Conservation (phyloP, 35 echinoderm and acorn worm genomes). For the Heliocidaris erythrogramma region DNA sequence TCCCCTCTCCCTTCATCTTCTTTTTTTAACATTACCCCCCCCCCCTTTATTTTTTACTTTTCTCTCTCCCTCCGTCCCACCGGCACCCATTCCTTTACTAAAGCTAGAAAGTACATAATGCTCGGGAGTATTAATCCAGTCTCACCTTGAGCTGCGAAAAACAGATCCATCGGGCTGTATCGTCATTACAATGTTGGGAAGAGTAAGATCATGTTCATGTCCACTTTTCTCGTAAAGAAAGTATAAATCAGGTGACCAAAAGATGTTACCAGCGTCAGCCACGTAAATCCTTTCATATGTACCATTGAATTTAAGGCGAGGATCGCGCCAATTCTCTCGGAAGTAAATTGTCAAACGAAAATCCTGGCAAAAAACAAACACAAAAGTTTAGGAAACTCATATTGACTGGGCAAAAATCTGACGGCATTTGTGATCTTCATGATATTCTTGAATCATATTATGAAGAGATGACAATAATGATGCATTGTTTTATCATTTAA, state of each 20-base stretch:
- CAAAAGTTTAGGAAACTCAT: no score
- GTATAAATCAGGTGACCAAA: conserved; percentile 62
- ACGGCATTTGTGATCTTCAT: no score
- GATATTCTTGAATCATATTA: no score
- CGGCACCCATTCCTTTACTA: not conserved
- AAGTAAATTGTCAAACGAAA: conserved; percentile 61
- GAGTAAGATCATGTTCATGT: conserved; percentile 49
- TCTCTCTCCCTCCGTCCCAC: not conserved
- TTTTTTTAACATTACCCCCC: no score
- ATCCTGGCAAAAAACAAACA: conserved; percentile 38
- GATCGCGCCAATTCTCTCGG: conserved; percentile 49
- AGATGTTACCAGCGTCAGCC: conserved; percentile 28
- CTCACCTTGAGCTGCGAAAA: conserved; percentile 54
- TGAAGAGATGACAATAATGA: no score
- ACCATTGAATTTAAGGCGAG: conserved; percentile 38
- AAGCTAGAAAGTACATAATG: not conserved
- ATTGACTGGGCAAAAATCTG: no score
- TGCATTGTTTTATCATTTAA: no score
- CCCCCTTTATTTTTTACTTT: not conserved
- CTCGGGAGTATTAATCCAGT: not conserved
- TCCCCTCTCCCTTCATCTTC: not conserved
- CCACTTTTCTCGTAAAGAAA: conserved; percentile 62
- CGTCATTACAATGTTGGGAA: conserved; percentile 47
- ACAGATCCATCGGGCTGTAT: conserved; percentile 51
- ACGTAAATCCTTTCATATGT: not conserved